These are phyloP conservation scores for Suricata suricatta DNA, from an alignment of 2,113 vertebrate species.

Conservation along the genomic window DNA sequence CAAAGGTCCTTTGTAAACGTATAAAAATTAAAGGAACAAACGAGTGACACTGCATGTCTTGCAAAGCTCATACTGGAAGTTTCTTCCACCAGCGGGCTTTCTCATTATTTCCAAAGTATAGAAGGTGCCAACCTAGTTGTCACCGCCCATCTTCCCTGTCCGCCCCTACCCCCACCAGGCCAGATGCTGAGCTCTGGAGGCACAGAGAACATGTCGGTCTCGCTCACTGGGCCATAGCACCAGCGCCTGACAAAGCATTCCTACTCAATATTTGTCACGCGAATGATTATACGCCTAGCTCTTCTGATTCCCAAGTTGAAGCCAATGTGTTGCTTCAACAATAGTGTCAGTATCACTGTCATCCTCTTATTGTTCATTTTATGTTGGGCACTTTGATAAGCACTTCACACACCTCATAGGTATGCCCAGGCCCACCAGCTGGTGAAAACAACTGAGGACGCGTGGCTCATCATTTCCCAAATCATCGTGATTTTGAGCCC, in stretches of 20 bases:
- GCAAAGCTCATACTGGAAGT: background rate
- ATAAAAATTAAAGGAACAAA: background rate
- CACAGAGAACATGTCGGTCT: background rate
- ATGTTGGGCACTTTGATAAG: background rate
- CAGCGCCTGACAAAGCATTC: fast-evolving
- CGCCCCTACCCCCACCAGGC: too few species aligned
- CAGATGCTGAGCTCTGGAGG: fast-evolving
- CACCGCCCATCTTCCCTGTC: background rate
- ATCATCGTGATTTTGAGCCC: background rate
- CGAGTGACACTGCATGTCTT: background rate
- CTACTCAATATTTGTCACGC: background rate
- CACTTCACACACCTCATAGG: background rate
- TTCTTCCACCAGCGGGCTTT: background rate
- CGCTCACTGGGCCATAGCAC: background rate
- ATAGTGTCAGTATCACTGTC: too few species aligned
- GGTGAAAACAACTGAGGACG: background rate
- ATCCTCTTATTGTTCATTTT: too few species aligned
- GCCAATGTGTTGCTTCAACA: background rate
- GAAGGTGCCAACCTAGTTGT: background rate
- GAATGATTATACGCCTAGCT: background rate
- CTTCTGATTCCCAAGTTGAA: background rate
- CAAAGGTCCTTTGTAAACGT: background rate
- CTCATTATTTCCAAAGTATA: background rate
- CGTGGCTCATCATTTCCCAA: background rate
- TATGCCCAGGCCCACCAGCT: background rate